phyloP scores from a whole-genome alignment of 2,113 vertebrate genomes.

The Pelodiscus sinensis region DNA sequence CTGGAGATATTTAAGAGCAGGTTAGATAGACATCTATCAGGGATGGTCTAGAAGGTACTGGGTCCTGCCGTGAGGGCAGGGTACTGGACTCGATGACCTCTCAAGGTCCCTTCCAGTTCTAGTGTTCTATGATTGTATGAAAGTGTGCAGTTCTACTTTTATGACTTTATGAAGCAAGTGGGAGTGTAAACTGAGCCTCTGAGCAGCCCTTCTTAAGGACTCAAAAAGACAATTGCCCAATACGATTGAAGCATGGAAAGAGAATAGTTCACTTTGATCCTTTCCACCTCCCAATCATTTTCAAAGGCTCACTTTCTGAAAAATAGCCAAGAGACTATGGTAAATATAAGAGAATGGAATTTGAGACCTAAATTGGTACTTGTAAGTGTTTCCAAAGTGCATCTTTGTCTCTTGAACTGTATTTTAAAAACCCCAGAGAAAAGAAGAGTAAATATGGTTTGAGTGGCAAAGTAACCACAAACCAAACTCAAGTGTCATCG shows the following conservation, averaged over 20 bases:
- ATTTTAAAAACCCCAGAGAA: neutral
- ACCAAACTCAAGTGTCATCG: neutral
- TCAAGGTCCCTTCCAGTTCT: too few relatives aligned
- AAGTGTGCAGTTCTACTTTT: neutral
- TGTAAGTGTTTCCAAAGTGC: neutral
- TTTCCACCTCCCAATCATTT: neutral
- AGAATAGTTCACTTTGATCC: neutral
- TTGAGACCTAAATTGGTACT: neutral
- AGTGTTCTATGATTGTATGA: too few relatives aligned
- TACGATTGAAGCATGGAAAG: neutral
- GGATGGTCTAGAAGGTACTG: too few relatives aligned
- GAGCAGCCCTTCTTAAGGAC: neutral
- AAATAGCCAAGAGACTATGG: neutral
- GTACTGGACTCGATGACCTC: too few relatives aligned
- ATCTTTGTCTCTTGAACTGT: too few relatives aligned
- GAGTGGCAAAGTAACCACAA: neutral
- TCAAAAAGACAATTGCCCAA: neutral
- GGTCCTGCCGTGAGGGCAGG: too few relatives aligned
- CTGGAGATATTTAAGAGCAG: too few relatives aligned
- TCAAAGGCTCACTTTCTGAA: neutral
- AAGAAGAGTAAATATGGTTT: neutral
- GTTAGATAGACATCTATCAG: too few relatives aligned
- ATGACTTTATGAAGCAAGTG: neutral
- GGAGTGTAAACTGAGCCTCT: neutral
- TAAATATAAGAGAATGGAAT: neutral